Conservation (phyloP, 2,888 invertebrate species). For the Taphrorychus bicolor region DNA sequence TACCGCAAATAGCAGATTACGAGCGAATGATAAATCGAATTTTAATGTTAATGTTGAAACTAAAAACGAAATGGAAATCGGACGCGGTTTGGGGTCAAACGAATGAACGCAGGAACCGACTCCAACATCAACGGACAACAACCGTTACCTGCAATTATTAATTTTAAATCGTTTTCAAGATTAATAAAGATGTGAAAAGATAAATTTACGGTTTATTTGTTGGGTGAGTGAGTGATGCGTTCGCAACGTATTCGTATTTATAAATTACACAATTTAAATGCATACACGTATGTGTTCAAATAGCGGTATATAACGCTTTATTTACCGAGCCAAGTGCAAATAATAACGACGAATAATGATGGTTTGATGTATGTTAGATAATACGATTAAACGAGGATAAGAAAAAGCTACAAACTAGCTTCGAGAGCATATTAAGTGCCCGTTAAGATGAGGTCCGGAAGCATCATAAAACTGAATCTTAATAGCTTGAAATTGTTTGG, state of each 20-base stretch:
- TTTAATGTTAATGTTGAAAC: conserved; percentile 1
- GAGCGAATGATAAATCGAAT: conserved; percentile 1
- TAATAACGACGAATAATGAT: conserved; percentile 27
- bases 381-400: no score
- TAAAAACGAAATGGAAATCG: neutral
- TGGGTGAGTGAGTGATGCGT: conserved; percentile 18
- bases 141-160: conserved; percentile 2
- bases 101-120: neutral
- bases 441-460: no score
- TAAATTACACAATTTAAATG: conserved; percentile 28
- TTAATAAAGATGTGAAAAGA: conserved; percentile 13
- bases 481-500: no score
- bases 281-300: conserved; percentile 20
- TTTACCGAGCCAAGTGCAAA: conserved; percentile 22
- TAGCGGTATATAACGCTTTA: conserved; percentile 25
- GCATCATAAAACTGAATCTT: no score
- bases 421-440: no score
- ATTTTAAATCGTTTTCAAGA: conserved; percentile 8
- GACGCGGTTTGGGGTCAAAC: neutral
- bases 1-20: neutral
- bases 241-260: conserved; percentile 15
- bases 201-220: conserved; percentile 6
- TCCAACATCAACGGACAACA: neutral
- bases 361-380: no score
- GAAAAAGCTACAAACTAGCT: no score